A percentile compares a stretch with the other conserved stretches of the same genome.
Conservation (phyloP, 2,888 invertebrate genomes). For the Congeria kusceri region DNA sequence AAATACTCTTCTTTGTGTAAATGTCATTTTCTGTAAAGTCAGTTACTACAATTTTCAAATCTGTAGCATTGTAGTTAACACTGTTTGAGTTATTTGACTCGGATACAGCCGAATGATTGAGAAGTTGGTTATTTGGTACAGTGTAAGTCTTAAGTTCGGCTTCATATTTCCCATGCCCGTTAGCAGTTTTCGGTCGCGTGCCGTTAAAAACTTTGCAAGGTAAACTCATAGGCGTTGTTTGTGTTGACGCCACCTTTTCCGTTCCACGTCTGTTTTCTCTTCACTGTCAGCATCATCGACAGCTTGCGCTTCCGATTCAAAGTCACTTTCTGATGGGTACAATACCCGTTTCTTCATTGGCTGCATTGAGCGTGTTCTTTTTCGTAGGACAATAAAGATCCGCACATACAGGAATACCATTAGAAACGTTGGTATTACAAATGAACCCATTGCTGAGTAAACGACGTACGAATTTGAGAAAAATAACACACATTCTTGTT, state of each 20-base stretch:
- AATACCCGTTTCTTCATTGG: constrained; percentile 59
- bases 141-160: constrained; percentile 10
- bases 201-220: constrained; percentile 27
- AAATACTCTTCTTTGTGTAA: constrained; percentile 7
- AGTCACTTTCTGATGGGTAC: constrained; percentile 67
- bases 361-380: constrained; percentile 76
- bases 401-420: constrained; percentile 84
- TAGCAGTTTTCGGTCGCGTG: constrained; percentile 20
- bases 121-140: constrained; percentile 28
- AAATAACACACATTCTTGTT: constrained; percentile 83
- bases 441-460: constrained; percentile 85
- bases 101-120: constrained; percentile 12
- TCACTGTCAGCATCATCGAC: constrained; percentile 58
- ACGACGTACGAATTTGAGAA: constrained; percentile 83
- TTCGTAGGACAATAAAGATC: constrained; percentile 83
- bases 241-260: constrained; percentile 58
- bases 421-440: constrained; percentile 83
- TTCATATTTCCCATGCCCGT: constrained; percentile 23
- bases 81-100: constrained; percentile 11
- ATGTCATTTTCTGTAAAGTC: constrained; percentile 44
- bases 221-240: constrained; percentile 54
- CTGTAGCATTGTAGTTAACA: constrained; percentile 2
- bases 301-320: constrained; percentile 63
- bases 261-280: constrained; percentile 57
- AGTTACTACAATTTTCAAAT: constrained; percentile 54